Percentiles rank a stretch among this genome's conserved stretches.
These are phyloP conservation scores for Parus major DNA, from an alignment of 2,113 vertebrate genomes.

Conservation along the genomic window DNA sequence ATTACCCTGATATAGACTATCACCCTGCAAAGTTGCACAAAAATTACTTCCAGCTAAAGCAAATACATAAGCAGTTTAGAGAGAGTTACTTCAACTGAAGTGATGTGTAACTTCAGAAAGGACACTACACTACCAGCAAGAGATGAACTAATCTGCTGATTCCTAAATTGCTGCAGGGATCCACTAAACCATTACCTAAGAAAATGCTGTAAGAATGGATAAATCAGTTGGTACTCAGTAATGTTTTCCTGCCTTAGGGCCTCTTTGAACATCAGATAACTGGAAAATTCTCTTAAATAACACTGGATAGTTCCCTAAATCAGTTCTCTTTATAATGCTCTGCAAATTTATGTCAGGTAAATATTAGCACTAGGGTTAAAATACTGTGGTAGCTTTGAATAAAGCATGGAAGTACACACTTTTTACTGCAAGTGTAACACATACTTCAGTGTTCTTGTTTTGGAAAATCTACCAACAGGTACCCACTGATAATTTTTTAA, in stretches of 20 bases:
- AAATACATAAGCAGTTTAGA: neutral
- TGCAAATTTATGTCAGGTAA: neutral
- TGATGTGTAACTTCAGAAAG: neutral
- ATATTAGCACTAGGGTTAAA: neutral
- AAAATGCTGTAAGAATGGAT: neutral
- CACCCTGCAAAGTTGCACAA: neutral
- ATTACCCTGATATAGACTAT: neutral
- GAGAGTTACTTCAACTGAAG: neutral
- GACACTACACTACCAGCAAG: neutral
- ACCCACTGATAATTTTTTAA: neutral
- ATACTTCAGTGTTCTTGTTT: neutral
- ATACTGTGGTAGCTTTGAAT: neutral
- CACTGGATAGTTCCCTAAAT: neutral
- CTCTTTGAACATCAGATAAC: neutral
- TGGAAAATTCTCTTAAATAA: neutral
- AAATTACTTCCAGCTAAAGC: neutral
- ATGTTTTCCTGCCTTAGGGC: neutral
- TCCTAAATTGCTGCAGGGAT: neutral
- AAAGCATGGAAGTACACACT: accelerated
- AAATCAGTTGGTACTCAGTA: neutral
- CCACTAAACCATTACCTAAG: neutral
- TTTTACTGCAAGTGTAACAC: neutral
- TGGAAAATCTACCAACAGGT: neutral
- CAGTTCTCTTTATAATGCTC: neutral
- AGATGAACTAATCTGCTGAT: neutral